Base-by-base conservation (phyloP, 2,888 invertebrate species). In the Pediacus dermestoides region DNA sequence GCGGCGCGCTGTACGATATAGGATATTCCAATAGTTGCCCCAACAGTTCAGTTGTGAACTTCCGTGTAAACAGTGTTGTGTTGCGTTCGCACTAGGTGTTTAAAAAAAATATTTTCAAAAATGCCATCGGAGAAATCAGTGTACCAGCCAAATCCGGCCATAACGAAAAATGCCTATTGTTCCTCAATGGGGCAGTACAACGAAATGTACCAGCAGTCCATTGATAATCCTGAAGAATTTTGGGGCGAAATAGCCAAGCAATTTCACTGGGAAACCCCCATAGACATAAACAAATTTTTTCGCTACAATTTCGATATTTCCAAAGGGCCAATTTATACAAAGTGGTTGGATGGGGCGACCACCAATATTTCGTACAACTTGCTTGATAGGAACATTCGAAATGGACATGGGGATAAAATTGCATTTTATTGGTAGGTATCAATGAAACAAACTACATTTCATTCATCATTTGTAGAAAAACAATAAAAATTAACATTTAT, bases 351-450 rank as follows among this genome's bases (percentile, higher is more conserved):
- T 59, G 96, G 93, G 6, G 90, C 90, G 2, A 82, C 85, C 21
- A 97, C 96, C 23, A 99, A 99, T 69, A 82, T 97, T 48, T 91
- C 90, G 66, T 99, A 93, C 72, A 99, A 99, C 73, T 76, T 91
- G 34, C 73, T 99, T 54, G 97, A 99, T 71, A 80, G 89, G 47
- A 89, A 93, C 69, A 82, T 99, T 36, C 80, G 87, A 59, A 86
- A 83, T 54, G 94, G 94, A 9, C 72, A 85, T 46, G 95, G 92
- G 15, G 89, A 94, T 58, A 89, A 85, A 67, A 78, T 94, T 47
- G 95, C 95, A 11, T 96, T 84, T 72, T 92, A 90, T 68, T 97
- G 96, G 96, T 95, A 73, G 83, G 87, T 10, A 15, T 11, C 16
- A 34, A 15, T 30, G 4, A 12, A 30, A 30, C 13, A 7, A 30